phyloP scores from a whole-genome alignment of 2,113 vertebrate species.

The Cochlearius cochlearius region DNA sequence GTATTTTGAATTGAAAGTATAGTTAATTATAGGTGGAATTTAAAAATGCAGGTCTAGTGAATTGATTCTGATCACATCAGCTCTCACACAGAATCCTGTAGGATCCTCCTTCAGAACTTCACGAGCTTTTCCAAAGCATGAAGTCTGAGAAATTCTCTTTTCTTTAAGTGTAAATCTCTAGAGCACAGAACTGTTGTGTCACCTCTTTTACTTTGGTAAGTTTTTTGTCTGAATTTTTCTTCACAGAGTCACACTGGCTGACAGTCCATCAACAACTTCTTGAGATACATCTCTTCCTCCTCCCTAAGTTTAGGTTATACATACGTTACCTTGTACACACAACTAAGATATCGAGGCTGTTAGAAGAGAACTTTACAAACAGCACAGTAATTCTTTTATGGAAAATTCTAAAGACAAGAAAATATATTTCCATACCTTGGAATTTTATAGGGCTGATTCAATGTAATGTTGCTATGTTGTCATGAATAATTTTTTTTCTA shows the following conservation, averaged over 20 bases:
- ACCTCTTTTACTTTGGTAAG: not conserved
- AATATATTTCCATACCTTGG: not conserved
- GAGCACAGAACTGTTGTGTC: not conserved
- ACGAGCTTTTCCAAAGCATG: not conserved
- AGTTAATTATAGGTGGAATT: not conserved
- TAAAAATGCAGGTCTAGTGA: not conserved
- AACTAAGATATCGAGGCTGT: not conserved
- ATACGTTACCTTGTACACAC: not conserved
- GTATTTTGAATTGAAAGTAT: not conserved
- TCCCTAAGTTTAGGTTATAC: not conserved
- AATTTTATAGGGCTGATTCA: not conserved
- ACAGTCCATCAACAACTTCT: not conserved
- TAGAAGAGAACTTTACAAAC: not conserved
- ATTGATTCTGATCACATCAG: not conserved
- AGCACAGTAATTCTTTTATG: not conserved
- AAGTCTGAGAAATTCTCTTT: not conserved
- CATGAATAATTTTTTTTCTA: not conserved
- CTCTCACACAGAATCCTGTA: not conserved
- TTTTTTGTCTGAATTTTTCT: not conserved
- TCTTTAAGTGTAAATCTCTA: not conserved
- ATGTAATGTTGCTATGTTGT: not conserved
- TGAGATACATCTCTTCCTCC: not conserved
- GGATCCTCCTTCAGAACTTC: not conserved
- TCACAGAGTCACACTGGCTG: not conserved
- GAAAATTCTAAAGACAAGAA: not conserved